A percentile compares a stretch with the other conserved stretches of the same genome.
phyloP scores from a whole-genome alignment of 2,797 vertebrate genomes.

The Gambelia wislizenii region DNA sequence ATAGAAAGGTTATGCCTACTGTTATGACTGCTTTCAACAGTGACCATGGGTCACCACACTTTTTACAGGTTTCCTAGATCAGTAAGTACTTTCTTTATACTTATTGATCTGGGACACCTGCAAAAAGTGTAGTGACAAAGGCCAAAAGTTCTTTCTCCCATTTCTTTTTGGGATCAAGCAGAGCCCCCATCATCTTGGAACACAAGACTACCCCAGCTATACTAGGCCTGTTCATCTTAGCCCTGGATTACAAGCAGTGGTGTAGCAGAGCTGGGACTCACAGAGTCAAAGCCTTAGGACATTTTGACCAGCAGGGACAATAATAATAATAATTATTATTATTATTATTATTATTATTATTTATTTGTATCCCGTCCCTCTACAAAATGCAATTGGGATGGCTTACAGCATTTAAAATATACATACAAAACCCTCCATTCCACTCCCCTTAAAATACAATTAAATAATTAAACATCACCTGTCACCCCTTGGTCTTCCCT shows the following conservation, averaged over 20 bases:
- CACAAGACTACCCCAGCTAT: not conserved
- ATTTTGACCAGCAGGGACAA: too few relatives aligned
- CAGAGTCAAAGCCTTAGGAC: too few relatives aligned
- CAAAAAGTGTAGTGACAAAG: not conserved
- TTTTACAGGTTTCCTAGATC: not conserved
- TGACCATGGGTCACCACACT: not conserved
- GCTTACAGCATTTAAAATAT: too few relatives aligned
- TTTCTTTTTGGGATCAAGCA: constrained; percentile 3
- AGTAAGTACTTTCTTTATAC: not conserved
- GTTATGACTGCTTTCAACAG: not conserved
- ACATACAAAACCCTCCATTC: too few relatives aligned
- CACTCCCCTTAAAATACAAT: too few relatives aligned
- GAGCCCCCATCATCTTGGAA: not conserved
- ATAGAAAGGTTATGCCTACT: not conserved
- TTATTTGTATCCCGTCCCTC: too few relatives aligned
- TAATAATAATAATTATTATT: too few relatives aligned
- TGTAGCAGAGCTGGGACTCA: not conserved
- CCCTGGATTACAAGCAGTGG: not conserved
- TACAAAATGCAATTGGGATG: too few relatives aligned
- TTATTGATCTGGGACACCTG: not conserved
- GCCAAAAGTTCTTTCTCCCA: not conserved
- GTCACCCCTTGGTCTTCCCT: too few relatives aligned
- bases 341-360: too few relatives aligned
- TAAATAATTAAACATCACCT: too few relatives aligned
- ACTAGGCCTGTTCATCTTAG: not conserved